phyloP scores from a whole-genome alignment of 2,888 invertebrate genomes.

The Leptinotarsa haldemani region DNA sequence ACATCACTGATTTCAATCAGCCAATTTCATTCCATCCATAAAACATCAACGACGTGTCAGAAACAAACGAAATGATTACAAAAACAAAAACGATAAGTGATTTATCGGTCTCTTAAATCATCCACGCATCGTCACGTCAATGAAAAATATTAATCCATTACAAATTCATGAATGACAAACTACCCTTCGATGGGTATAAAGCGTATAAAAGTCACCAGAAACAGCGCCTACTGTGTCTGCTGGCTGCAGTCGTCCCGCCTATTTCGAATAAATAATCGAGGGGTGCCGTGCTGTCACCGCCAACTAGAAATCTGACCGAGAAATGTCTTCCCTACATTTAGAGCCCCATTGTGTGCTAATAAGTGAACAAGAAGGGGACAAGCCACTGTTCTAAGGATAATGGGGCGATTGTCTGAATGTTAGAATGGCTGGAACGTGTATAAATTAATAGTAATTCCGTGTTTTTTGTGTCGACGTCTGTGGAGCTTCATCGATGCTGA shows the following conservation, averaged over 20 bases:
- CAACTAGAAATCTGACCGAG: constrained; percentile 50
- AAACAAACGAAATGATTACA: constrained; percentile 16
- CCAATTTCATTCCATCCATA: not conserved
- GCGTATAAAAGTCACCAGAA: constrained; percentile 38
- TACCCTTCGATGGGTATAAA: constrained; percentile 32
- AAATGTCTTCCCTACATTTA: constrained; percentile 48
- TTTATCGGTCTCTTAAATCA: constrained; percentile 31
- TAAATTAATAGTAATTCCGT: constrained; percentile 19
- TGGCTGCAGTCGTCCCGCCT: constrained; percentile 37
- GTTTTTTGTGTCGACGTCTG: constrained; percentile 3
- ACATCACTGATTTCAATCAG: not conserved
- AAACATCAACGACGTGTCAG: constrained; percentile 3
- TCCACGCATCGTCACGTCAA: constrained; percentile 29
- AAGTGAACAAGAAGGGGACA: constrained; percentile 45
- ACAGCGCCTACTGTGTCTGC: constrained; percentile 34
- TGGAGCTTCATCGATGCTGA: not conserved
- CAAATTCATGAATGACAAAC: constrained; percentile 34
- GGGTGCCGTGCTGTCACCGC: constrained; percentile 43
- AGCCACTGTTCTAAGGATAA: constrained; percentile 35
- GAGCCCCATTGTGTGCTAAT: constrained; percentile 48
- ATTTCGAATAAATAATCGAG: constrained; percentile 44
- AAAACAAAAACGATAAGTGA: constrained; percentile 21
- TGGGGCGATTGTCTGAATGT: constrained; percentile 30
- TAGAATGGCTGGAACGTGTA: constrained; percentile 20
- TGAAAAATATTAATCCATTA: constrained; percentile 32